These are phyloP conservation scores for Nesogale talazaci DNA, from an alignment of 2,113 vertebrate species.

Conservation along the genomic window DNA sequence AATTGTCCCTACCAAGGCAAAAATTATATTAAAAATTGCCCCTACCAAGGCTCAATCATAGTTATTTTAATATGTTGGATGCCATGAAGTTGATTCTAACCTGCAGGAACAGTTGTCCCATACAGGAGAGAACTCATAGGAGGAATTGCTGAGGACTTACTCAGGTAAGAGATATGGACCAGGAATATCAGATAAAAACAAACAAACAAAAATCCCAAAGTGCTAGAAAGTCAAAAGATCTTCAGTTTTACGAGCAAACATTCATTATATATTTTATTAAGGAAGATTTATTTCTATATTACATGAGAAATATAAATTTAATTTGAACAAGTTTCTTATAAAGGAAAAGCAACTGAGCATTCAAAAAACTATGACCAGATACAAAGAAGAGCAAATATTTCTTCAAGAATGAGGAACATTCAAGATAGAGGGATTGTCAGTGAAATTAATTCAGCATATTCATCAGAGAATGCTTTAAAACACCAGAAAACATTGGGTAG, in stretches of 20 bases:
- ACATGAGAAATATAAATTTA: neutral
- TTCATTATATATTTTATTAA: neutral
- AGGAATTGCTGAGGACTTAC: neutral
- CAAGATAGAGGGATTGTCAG: constrained; percentile 42
- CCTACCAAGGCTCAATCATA: neutral
- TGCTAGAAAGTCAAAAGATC: neutral
- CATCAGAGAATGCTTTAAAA: constrained; percentile 57
- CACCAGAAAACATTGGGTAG: constrained; percentile 2
- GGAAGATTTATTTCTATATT: neutral
- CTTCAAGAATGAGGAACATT: constrained; percentile 53
- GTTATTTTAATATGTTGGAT: neutral
- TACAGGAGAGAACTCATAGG: neutral
- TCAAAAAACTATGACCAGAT: constrained; percentile 14
- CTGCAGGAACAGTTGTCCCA: neutral
- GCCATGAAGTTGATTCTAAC: neutral
- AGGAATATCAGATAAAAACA: neutral
- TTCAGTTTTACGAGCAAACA: neutral
- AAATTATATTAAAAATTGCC: constrained; percentile 13
- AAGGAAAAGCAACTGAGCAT: neutral
- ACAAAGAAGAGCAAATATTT: neutral
- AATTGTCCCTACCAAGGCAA: neutral
- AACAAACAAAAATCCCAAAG: neutral
- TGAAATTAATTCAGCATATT: constrained; percentile 39
- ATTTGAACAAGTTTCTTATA: neutral
- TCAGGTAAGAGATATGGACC: neutral